Conservation (phyloP, 2,888 invertebrate genomes). For the Habrosyne pyritoides region DNA sequence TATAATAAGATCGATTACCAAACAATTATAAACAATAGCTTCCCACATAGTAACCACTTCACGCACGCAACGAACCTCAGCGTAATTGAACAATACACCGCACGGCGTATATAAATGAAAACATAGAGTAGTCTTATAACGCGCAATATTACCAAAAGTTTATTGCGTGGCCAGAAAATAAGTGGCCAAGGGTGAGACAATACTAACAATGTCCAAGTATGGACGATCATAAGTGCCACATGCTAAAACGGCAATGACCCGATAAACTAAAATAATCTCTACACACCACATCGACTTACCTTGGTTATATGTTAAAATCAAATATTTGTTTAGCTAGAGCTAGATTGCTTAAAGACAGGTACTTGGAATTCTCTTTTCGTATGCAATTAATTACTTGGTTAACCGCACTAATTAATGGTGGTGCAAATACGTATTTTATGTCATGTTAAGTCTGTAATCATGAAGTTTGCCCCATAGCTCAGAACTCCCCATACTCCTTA, state of each 20-base stretch:
- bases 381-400: not conserved
- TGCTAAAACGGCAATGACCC: conserved; percentile 35
- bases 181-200: not conserved
- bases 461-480: no score
- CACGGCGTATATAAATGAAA: conserved; percentile 6
- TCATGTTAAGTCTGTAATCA: no score
- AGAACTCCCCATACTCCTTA: no score
- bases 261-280: conserved; percentile 30
- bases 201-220: conserved; percentile 9
- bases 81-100: conserved; percentile 5
- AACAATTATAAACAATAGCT: not conserved
- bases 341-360: not conserved
- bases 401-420: no score
- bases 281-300: conserved; percentile 19
- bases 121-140: not conserved
- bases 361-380: not conserved
- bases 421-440: no score
- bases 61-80: not conserved
- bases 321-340: conserved; percentile 23
- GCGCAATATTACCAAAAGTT: conserved; percentile 7
- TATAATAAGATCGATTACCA: not conserved
- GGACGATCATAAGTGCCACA: not conserved
- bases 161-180: not conserved
- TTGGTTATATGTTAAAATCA: conserved; percentile 29
- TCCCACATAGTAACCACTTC: conserved; percentile 1